Percentiles rank a stretch among this genome's conserved stretches.
Evolutionary conservation across 2,113 vertebrate species (phyloP).

Genomic region (Pycnonotus jocosus): DNA sequence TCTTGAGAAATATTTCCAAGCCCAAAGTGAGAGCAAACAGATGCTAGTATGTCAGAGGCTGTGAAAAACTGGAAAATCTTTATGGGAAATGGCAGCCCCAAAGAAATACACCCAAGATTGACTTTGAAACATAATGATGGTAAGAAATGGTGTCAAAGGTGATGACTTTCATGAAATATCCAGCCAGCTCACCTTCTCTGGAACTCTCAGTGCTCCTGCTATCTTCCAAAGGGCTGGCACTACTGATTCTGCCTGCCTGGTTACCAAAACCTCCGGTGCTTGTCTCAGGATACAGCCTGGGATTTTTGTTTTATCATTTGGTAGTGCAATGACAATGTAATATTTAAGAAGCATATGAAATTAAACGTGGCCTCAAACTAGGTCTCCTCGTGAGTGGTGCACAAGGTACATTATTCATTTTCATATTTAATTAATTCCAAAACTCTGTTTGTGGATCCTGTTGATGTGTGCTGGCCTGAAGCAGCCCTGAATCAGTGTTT

Average conservation of each 20-base stretch:
- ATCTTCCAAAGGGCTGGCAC: fast-evolving
- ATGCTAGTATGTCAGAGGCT: not conserved
- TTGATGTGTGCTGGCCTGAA: not conserved
- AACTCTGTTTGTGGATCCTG: not conserved
- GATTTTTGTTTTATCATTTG: not conserved
- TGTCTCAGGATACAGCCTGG: not conserved
- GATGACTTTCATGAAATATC: not conserved
- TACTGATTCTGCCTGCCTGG: not conserved
- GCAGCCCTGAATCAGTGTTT: not conserved
- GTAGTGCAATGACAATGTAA: not conserved
- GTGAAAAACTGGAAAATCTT: not conserved
- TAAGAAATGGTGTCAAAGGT: not conserved
- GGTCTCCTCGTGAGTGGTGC: not conserved
- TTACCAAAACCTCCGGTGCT: fast-evolving
- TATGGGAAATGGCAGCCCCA: not conserved
- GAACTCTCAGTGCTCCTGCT: not conserved
- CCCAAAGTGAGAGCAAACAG: not conserved
- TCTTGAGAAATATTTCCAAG: not conserved
- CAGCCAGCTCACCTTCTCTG: not conserved
- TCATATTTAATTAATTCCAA: slow-evolving; percentile 52
- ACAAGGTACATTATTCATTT: slow-evolving; percentile 48
- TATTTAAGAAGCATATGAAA: slow-evolving; percentile 17
- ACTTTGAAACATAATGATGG: not conserved
- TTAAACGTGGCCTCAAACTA: slow-evolving; percentile 22
- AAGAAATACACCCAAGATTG: not conserved